Evolutionary conservation across 2,113 vertebrate genomes (phyloP).

Genomic region (Synodontis membranacea): DNA sequence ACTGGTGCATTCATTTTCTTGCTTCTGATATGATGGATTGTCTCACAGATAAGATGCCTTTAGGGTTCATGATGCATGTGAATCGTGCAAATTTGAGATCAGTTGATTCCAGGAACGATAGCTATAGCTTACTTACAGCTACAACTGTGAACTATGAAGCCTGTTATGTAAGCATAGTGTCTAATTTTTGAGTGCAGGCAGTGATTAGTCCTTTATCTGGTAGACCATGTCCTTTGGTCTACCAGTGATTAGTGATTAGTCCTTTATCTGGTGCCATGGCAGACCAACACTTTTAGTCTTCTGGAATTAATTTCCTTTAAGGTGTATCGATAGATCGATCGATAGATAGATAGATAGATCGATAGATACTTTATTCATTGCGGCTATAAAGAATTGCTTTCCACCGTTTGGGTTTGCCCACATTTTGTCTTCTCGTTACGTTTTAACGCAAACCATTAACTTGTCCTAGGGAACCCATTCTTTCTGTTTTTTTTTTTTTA

Average conservation of each 20-base stretch:
- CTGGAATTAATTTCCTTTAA: background rate
- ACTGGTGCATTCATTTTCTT: background rate
- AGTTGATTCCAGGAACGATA: background rate
- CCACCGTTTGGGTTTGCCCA: background rate
- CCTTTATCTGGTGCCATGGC: background rate
- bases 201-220: background rate
- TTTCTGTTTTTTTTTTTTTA: background rate
- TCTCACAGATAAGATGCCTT: background rate
- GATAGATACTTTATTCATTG: too few species aligned
- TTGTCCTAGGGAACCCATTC: background rate
- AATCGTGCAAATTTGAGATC: background rate
- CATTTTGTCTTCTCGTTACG: background rate
- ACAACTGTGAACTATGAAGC: background rate
- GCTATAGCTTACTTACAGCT: background rate
- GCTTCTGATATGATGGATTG: background rate
- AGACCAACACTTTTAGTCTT: background rate
- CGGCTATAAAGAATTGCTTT: background rate
- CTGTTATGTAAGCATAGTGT: background rate
- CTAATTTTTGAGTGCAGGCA: background rate
- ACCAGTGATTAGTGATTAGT: background rate
- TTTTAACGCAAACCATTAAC: background rate
- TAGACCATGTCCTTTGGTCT: background rate
- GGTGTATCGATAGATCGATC: too few species aligned
- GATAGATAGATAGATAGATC: too few species aligned
- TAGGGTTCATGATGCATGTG: background rate